A percentile compares a stretch with the other conserved stretches of the same genome.
These are phyloP conservation scores for Pterocles orientalis DNA, from an alignment of 2,113 vertebrate genomes.

Conservation along the genomic window DNA sequence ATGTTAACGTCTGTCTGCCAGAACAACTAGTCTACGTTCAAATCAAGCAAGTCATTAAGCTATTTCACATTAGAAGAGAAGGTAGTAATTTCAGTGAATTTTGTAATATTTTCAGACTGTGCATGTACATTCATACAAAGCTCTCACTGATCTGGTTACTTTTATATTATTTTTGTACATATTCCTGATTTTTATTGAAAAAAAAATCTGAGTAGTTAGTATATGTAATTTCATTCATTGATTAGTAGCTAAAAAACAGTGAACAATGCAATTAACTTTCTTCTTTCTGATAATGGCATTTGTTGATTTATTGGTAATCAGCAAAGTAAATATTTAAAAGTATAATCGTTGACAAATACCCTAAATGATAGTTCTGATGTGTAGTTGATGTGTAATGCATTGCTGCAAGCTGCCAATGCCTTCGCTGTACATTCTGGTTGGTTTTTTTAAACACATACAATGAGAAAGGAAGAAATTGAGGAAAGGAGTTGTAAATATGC, in stretches of 20 bases:
- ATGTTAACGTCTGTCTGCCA: not conserved
- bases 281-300: not conserved
- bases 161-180: not conserved
- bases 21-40: not conserved
- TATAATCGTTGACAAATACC: slow-evolving; percentile 16
- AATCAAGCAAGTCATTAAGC: not conserved
- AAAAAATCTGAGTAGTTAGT: not conserved
- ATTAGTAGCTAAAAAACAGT: not conserved
- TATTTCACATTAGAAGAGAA: not conserved
- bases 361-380: slow-evolving; percentile 15
- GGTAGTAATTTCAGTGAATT: not conserved
- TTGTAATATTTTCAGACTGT: not conserved
- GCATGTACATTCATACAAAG: not conserved
- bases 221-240: not conserved
- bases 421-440: not conserved
- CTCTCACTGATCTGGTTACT: not conserved
- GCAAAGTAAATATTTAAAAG: slow-evolving; percentile 5
- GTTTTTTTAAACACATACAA: not conserved
- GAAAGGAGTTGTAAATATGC: not conserved
- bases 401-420: slow-evolving; percentile 14
- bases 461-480: not conserved
- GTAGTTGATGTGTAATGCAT: not conserved
- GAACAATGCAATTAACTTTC: not conserved
- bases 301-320: not conserved
- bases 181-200: not conserved